phyloP scores from a whole-genome alignment of 2,888 invertebrate genomes.

The Capitulum mitella region DNA sequence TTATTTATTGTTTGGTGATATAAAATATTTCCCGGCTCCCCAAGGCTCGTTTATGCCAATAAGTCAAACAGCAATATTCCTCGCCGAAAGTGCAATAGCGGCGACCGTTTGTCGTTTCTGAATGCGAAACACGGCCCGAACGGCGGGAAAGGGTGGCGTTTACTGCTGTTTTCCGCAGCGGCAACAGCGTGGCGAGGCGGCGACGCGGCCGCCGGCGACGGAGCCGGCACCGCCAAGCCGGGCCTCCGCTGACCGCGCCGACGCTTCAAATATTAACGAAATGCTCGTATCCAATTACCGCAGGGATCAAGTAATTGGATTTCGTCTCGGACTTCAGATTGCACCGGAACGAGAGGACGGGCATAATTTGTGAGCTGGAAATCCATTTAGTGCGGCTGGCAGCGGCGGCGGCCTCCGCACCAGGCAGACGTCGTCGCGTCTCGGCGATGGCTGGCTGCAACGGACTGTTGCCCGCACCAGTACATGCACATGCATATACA shows the following conservation, averaged over 20 bases:
- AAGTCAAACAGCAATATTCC: background rate
- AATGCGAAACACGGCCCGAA: background rate
- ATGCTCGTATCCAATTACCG: constrained; percentile 26
- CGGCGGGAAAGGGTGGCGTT: background rate
- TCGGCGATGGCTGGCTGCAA: too few species aligned
- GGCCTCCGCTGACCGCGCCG: constrained; percentile 24
- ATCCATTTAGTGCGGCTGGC: background rate
- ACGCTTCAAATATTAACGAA: constrained; percentile 21
- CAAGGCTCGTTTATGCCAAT: constrained; percentile 3
- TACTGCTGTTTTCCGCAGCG: background rate
- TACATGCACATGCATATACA: too few species aligned
- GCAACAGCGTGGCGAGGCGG: background rate
- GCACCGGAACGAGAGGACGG: constrained; percentile 9
- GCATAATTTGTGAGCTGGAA: constrained; percentile 25
- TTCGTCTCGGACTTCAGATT: background rate
- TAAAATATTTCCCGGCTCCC: constrained; percentile 15
- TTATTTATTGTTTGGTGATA: constrained; percentile 28
- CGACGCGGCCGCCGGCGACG: background rate
- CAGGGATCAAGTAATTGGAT: constrained; percentile 23
- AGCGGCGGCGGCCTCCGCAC: too few species aligned
- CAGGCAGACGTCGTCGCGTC: too few species aligned
- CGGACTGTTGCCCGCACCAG: too few species aligned
- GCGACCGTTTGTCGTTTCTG: background rate
- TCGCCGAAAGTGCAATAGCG: background rate
- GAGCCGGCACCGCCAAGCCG: constrained; percentile 26